Evolutionary conservation across 2,797 vertebrate genomes (phyloP), one percentile per base, ranked within the genome.

Genomic region (Tarsius wallacei): DNA sequence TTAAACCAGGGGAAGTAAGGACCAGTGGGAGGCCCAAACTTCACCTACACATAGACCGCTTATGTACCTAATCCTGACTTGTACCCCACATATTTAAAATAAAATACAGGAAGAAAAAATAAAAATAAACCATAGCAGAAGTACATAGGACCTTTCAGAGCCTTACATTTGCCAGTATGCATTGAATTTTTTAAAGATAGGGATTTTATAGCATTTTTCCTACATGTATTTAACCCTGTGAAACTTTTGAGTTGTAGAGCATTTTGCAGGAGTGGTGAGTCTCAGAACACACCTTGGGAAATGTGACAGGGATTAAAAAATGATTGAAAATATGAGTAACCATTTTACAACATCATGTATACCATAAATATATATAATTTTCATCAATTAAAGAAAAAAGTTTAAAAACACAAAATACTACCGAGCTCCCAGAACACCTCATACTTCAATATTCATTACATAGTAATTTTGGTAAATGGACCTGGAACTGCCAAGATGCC

Each of bases 141-240:
- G 42, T 42, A 42, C 42, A 42, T 42, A 42, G 36, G 33, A 81
- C 31, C 42, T 88, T 85, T 91, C 15, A 84, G 77, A 83, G 33
- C 82, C 90, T 96, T 90, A 91, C 47, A 57, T 83, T 87, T 94
- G 49, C 49, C 83, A 71, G n/a, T 90, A 77, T 59, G 21, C 68
- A n/a, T 74, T 95, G 88, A 91, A 4, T 33, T 61, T 94, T 93
- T 87, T 70, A 6, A 16, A 74, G 28, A 26, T 76, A 76, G 21
- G 31, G 17, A 31, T 91, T 51, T 70, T 78, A 77, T 70, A 49
- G 15, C 86, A 66, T 90, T 12, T 59, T 78, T 91, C 42, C 33
- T 94, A 92, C 94, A 59, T 74, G 53, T 74, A 80, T 28, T 53
- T 87, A 59, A 81, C 36, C 42, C 42, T 90, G n/a, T 24, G 63